Evolutionary conservation across 1,140 invertebrate genomes (phyloP), one percentile per base, ranked within the genome.

Genomic region (Olivierus martensii): DNA sequence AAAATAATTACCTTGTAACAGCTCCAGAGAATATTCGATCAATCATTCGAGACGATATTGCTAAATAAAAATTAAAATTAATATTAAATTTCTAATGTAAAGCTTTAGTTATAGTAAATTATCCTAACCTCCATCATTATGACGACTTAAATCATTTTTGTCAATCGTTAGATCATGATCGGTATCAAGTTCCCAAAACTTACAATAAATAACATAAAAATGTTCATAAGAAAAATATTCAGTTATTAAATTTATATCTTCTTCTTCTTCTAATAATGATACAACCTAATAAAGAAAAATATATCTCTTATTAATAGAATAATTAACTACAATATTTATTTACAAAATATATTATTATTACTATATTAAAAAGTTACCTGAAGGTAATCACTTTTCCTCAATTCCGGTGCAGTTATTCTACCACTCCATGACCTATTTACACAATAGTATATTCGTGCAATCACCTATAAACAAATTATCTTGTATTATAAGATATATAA

Each of bases 121-220:
- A 45, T 34, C 42, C 64, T 66, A 69, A 91, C 91, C 90, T 68
- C 95, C 88, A 71, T 98, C 92, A 66, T 92, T 94, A 69, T 99
- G 94, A 63, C 88, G 76, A 2, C 83, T 82, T 15, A 99, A 76
- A 73, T 99, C 95, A 55, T 87, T 82, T 66, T 85, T 71, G 55
- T 90, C 90, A 61, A 99, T 97, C 62, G 87, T 87, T 38, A 99
- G 74, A 75, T 99, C 94, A 69, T 99, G 94, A 75, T 99, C 95
- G 56, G 88, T 80, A 71, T 99, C 96, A 58, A 99, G 71, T 71
- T 99, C 95, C 95, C 96, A 99, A 71, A 99, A 99, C 73, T 98
- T 99, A 74, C 96, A 99, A 69, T 99, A 99, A 65, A 99, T 98
- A 19, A 99, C 96, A 73, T 99, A 99, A 71, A 99, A 99, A 73